Base-by-base conservation (phyloP, 2,888 invertebrate genomes). In the Toxonevra muliebris region DNA sequence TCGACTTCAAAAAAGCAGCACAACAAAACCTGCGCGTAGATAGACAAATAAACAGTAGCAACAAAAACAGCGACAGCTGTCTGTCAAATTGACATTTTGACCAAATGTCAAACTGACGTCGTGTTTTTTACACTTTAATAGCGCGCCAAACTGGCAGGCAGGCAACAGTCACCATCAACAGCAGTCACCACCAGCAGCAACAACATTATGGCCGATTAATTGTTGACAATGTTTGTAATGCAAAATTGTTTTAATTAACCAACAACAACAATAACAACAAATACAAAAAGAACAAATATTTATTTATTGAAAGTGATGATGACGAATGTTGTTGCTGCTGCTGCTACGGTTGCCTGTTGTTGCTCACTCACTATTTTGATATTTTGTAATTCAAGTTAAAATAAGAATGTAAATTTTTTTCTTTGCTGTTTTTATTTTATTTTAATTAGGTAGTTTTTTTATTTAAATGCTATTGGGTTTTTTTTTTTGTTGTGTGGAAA, bases 81-180 rank as follows among this genome's bases (percentile, higher is more conserved):
- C 75, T 76, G 77, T 77, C 74, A 73, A 72, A 70, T 74, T 75
- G 78, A 80, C 79, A 79, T 78, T 79, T 76, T 76, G 76, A 76
- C 80, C 76, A 79, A 80, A 79, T 77, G 66, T 75, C 77, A 76
- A 71, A 71, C 65, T 69, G 69, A 68, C 64, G 61, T 64, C 45
- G 68, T 59, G 30, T 74, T 71, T 73, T 63, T 66, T 42, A 65
- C 65, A 68, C 61, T 66, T 66, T 53, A 61, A 13, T 59, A n/a
- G 41, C 43, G 42, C 45, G 30, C 7, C 30, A 30, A 30, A 30
- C 30, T 30, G 30, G 30, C 30, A 30, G 30, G 30, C 30, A 30
- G 12, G 45, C 10, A 43, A 45, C 52, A 53, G 54, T 43, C 12
- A 19, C 53, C 15, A 40, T 17, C n/a, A n/a, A n/a, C n/a, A n/a